A percentile compares a stretch with the other conserved stretches of the same genome.
These are phyloP conservation scores for Terebella lapidaria DNA, from an alignment of 2,888 invertebrate genomes.

Conservation along the genomic window DNA sequence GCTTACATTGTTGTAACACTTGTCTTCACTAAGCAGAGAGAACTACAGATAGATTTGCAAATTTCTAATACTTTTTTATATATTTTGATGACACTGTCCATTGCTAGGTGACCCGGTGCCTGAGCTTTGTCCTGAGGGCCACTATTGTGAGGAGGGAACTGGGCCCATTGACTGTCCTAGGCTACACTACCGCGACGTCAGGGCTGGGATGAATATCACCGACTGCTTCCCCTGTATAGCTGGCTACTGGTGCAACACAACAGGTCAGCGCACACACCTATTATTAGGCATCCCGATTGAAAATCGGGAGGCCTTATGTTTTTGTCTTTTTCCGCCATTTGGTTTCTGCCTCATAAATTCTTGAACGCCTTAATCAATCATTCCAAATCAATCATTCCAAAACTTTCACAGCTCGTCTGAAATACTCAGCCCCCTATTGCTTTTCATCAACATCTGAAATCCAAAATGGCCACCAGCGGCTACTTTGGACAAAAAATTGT, in stretches of 20 bases:
- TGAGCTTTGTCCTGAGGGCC: conserved; percentile 37
- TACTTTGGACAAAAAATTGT: no score
- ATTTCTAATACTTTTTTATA: neutral
- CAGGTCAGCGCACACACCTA: conserved; percentile 36
- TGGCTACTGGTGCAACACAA: conserved; percentile 45
- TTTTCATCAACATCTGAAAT: no score
- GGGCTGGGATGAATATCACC: conserved; percentile 32
- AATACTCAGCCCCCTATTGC: no score
- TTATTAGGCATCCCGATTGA: no score
- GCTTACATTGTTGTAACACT: neutral
- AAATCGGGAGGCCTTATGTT: no score
- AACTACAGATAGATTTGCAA: neutral
- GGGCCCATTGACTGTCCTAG: conserved; percentile 41
- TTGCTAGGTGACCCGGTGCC: conserved; percentile 29
- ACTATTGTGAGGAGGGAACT: conserved; percentile 40
- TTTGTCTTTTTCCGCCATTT: no score
- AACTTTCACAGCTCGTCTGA: no score
- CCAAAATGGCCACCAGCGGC: no score
- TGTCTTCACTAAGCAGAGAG: neutral
- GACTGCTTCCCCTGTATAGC: conserved; percentile 43
- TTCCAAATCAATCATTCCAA: no score
- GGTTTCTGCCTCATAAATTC: no score
- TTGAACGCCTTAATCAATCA: no score
- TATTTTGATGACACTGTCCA: neutral
- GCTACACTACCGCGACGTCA: conserved; percentile 35